Evolutionary conservation across 1,140 invertebrate species (phyloP).

Genomic region (Apocrypta bakeri): DNA sequence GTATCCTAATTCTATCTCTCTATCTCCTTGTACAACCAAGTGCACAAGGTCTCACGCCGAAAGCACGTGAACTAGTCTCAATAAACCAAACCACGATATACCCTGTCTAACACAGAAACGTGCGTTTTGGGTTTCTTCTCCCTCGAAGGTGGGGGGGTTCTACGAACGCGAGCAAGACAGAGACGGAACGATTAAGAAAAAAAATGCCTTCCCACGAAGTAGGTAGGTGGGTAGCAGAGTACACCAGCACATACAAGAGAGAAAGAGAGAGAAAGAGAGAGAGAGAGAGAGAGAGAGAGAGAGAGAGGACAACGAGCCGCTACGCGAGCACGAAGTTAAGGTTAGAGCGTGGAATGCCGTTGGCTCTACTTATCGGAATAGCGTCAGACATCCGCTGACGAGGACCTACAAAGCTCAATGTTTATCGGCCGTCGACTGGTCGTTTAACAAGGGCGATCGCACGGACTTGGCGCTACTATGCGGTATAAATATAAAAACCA

Average conservation of each 20-base stretch:
- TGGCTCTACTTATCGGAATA: no score
- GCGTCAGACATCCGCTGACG: background rate
- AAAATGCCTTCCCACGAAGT: conserved; percentile 26
- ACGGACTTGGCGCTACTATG: background rate
- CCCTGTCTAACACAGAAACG: background rate
- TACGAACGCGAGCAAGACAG: background rate
- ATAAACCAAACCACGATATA: background rate
- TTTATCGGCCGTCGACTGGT: background rate
- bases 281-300: conserved; percentile 22
- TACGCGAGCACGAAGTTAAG: background rate
- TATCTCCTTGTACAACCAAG: background rate
- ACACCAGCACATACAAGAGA: background rate
- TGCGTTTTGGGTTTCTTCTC: background rate
- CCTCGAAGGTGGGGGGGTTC: conserved; percentile 25
- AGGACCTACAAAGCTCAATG: background rate
- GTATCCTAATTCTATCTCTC: background rate
- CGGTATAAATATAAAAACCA: background rate
- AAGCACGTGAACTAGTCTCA: conserved; percentile 31
- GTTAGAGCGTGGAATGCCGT: background rate
- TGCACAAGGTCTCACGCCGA: conserved; percentile 30
- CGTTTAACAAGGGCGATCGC: background rate
- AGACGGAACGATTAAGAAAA: background rate
- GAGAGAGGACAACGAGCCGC: conserved; percentile 2
- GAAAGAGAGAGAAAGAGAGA: conserved; percentile 16
- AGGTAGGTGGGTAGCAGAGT: background rate